Evolutionary conservation across 1,140 invertebrate genomes (phyloP).

Genomic region (Drosophila guanche): DNA sequence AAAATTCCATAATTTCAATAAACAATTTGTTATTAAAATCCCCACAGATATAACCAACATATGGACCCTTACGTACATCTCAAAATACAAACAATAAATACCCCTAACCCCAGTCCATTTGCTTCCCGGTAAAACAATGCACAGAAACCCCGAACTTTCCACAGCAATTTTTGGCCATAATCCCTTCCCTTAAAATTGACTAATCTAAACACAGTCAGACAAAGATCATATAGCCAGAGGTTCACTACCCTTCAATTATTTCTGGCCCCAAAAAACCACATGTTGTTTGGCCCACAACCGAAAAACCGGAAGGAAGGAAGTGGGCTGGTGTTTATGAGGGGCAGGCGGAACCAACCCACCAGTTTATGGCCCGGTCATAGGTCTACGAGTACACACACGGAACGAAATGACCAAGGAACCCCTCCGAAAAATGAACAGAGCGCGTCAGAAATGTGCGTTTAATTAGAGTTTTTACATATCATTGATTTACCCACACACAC

Average conservation of each 20-base stretch:
- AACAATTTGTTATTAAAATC: too few species aligned
- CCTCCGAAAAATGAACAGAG: constrained; percentile 17
- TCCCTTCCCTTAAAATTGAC: constrained; percentile 7
- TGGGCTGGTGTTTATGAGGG: constrained; percentile 18
- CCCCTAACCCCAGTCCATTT: too few species aligned
- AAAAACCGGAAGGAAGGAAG: constrained; percentile 36
- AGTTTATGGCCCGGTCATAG: constrained; percentile 49
- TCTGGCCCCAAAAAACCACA: constrained; percentile 23
- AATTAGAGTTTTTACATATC: constrained; percentile 79
- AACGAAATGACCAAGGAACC: constrained; percentile 10
- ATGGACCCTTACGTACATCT: too few species aligned
- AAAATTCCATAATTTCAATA: not conserved
- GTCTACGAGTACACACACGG: not conserved
- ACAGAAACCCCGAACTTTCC: not conserved
- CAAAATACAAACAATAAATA: too few species aligned
- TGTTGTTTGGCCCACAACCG: constrained; percentile 14
- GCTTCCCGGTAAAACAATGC: too few species aligned
- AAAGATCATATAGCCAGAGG: constrained; percentile 15
- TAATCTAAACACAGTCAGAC: constrained; percentile 16
- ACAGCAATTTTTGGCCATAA: constrained; percentile 6
- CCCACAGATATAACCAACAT: too few species aligned
- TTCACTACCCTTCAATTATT: constrained; percentile 44
- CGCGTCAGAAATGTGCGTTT: constrained; percentile 68
- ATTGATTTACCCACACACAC: constrained; percentile 58
- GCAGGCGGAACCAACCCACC: not conserved